Conservation (phyloP, 2,113 vertebrate genomes). For the Scopus umbretta region DNA sequence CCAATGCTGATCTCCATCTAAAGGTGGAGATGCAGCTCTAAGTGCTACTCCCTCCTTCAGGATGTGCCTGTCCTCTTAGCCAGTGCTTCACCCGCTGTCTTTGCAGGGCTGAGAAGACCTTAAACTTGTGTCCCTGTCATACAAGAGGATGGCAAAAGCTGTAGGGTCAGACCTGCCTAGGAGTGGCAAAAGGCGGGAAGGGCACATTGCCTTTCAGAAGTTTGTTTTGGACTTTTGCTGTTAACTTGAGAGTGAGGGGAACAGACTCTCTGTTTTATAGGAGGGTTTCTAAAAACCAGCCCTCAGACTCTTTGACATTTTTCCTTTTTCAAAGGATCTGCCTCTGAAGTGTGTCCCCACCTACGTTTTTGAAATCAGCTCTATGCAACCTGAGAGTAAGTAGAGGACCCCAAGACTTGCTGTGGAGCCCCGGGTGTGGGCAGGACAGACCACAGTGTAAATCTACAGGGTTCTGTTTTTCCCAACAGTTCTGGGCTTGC, state of each 20-base stretch:
- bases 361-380: neutral
- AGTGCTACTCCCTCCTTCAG: neutral
- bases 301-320: neutral
- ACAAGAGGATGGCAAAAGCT: neutral
- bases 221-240: neutral
- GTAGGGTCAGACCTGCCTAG: neutral
- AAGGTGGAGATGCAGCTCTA: constrained; percentile 18
- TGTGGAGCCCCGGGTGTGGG: neutral
- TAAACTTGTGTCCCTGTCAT: neutral
- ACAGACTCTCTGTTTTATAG: neutral
- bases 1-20: neutral
- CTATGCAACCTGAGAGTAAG: neutral
- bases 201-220: neutral
- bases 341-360: neutral
- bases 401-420: neutral
- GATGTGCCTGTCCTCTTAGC: neutral
- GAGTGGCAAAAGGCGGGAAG: neutral
- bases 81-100: neutral
- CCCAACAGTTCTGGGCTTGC: neutral
- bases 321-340: neutral
- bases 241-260: neutral
- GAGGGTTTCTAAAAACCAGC: neutral
- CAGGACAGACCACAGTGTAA: neutral
- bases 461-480: neutral
- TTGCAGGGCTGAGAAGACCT: neutral